Conservation (phyloP, 2,113 vertebrate species). For the Apodemus sylvaticus region DNA sequence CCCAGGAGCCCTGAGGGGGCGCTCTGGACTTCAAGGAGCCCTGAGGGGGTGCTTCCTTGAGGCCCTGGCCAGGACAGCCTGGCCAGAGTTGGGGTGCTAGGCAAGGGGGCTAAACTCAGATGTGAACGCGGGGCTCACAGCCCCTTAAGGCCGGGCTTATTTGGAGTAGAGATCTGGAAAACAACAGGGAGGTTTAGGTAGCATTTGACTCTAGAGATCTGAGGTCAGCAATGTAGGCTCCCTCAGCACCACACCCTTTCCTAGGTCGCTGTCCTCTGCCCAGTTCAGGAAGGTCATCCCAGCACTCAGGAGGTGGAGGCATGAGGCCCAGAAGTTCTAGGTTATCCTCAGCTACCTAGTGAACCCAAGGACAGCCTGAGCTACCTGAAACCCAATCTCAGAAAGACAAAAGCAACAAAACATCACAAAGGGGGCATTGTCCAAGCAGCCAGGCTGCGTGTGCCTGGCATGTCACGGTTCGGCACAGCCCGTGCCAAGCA, state of each 20-base stretch:
- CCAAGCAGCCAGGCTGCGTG: fast-evolving
- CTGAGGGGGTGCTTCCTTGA: neutral
- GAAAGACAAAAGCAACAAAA: neutral
- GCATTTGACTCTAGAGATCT: neutral
- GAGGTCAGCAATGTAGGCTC: neutral
- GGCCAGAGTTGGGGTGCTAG: neutral
- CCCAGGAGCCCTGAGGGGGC: neutral
- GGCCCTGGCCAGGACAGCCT: neutral
- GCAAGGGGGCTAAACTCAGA: neutral
- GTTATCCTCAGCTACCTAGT: neutral
- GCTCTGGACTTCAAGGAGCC: neutral
- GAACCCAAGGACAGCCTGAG: neutral
- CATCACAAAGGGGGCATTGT: neutral
- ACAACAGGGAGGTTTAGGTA: neutral
- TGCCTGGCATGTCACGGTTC: fast-evolving
- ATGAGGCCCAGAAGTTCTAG: neutral
- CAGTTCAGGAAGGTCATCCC: neutral
- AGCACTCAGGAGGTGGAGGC: neutral
- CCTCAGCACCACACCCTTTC: neutral
- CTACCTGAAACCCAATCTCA: neutral
- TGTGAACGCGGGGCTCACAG: neutral
- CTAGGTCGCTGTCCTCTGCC: neutral
- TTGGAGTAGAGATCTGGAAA: neutral
- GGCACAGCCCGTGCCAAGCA: neutral
- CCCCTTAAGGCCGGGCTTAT: neutral